Base-by-base conservation (phyloP, 1,140 invertebrate species). In the Chlorops oryzae region DNA sequence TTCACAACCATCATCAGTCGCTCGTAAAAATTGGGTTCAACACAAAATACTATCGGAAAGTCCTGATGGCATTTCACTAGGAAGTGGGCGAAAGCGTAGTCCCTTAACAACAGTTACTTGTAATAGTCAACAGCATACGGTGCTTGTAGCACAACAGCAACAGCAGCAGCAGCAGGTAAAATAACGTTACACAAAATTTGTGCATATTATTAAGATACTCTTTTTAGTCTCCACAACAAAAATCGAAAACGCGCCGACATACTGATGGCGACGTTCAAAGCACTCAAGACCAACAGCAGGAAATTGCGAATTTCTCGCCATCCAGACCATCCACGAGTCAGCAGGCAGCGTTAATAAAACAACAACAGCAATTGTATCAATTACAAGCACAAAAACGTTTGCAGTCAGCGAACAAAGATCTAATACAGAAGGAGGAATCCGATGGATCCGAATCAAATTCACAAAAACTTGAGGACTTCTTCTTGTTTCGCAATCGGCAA, bases 261-360 rank as follows among this genome's bases (percentile, higher is more conserved):
- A n/a, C n/a, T n/a, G n/a, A n/a, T n/a, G n/a, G n/a, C n/a, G n/a
- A n/a, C n/a, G n/a, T n/a, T n/a, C n/a, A n/a, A n/a, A n/a, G n/a
- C n/a, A n/a, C n/a, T n/a, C n/a, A n/a, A n/a, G n/a, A n/a, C n/a
- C n/a, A n/a, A n/a, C n/a, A n/a, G n/a, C n/a, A n/a, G n/a, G n/a
- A n/a, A n/a, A n/a, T n/a, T n/a, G n/a, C n/a, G n/a, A n/a, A n/a
- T n/a, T n/a, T n/a, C 12, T 42, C 40, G 10, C 40, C 41, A 38
- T 45, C 32, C 13, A 44, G 17, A 44, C 65, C 65, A 15, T 65
- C 65, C 10, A 69, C 65, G 23, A 69, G 63, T 51, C 57, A 61
- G 34, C 59, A 65, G 38, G 63, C 61, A 18, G 39, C 45, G 9
- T 17, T 49, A 10, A 24, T 37, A 10, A 41, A 40, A 35, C 47